Evolutionary conservation across 1,140 invertebrate species (phyloP).

Genomic region (Drosophila orena): DNA sequence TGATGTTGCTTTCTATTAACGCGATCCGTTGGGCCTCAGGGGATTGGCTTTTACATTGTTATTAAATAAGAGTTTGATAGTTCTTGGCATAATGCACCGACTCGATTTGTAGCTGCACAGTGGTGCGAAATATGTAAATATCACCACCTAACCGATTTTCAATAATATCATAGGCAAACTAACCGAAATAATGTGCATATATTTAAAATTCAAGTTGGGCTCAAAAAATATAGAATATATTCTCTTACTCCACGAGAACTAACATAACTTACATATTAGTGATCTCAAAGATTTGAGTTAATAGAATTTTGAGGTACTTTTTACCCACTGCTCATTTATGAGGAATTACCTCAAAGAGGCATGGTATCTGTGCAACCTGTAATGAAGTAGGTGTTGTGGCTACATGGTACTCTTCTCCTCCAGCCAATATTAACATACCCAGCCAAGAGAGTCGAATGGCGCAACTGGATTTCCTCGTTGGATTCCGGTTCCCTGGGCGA

Average conservation of each 20-base stretch:
- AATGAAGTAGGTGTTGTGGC: constrained; percentile 74
- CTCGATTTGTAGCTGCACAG: constrained; percentile 17
- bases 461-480: not conserved
- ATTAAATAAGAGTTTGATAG: constrained; percentile 65
- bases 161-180: too few species aligned
- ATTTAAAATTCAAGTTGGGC: too few species aligned
- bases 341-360: constrained; percentile 45
- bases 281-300: too few species aligned
- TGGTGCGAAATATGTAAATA: not conserved
- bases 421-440: constrained; percentile 37
- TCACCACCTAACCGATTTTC: too few species aligned
- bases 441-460: constrained; percentile 41
- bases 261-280: too few species aligned
- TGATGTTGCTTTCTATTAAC: constrained; percentile 61
- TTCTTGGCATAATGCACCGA: constrained; percentile 66
- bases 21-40: constrained; percentile 25
- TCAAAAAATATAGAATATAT: too few species aligned
- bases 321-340: constrained; percentile 42
- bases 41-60: constrained; percentile 28
- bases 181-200: too few species aligned
- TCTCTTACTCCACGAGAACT: too few species aligned
- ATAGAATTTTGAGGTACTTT: too few species aligned
- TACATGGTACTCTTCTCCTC: not conserved
- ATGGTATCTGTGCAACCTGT: constrained; percentile 42
- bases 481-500: constrained; percentile 43